Conservation (phyloP, 2,888 invertebrate genomes). For the Steinernema scapterisci region DNA sequence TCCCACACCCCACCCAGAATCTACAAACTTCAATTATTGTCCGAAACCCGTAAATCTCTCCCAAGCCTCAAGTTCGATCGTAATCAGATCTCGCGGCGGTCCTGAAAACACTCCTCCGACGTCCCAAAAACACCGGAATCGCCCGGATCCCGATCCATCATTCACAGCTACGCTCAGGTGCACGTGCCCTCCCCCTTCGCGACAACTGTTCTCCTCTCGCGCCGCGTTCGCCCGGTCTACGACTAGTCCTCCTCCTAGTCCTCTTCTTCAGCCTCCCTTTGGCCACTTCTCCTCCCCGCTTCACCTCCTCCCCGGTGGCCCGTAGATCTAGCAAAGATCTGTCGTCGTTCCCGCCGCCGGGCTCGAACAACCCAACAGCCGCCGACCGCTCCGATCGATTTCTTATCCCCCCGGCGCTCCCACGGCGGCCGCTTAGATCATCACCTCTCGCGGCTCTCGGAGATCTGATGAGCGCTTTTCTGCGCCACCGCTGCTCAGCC, state of each 20-base stretch:
- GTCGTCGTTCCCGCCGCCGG: not conserved
- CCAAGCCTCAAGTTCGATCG: no score
- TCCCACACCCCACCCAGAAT: no score
- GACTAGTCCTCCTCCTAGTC: not conserved
- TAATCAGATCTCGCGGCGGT: no score
- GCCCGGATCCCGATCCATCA: not conserved
- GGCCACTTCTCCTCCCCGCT: not conserved
- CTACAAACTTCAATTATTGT: no score
- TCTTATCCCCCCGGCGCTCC: not conserved
- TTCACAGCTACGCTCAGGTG: conserved; percentile 8
- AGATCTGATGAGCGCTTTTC: not conserved
- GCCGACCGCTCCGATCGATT: conserved; percentile 26
- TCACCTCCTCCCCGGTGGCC: not conserved
- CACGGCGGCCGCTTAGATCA: not conserved
- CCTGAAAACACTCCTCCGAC: no score
- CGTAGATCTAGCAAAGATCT: not conserved
- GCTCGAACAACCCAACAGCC: conserved; percentile 13
- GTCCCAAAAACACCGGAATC: not conserved
- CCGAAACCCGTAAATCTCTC: no score
- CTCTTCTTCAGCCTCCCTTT: no score
- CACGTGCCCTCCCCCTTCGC: not conserved
- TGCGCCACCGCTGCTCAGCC: not conserved
- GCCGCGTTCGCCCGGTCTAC: not conserved
- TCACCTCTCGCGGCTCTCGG: not conserved
- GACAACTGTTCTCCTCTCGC: not conserved